These are phyloP conservation scores for Halictus quadricinctus DNA, from an alignment of 2,888 invertebrate species.

Conservation along the genomic window DNA sequence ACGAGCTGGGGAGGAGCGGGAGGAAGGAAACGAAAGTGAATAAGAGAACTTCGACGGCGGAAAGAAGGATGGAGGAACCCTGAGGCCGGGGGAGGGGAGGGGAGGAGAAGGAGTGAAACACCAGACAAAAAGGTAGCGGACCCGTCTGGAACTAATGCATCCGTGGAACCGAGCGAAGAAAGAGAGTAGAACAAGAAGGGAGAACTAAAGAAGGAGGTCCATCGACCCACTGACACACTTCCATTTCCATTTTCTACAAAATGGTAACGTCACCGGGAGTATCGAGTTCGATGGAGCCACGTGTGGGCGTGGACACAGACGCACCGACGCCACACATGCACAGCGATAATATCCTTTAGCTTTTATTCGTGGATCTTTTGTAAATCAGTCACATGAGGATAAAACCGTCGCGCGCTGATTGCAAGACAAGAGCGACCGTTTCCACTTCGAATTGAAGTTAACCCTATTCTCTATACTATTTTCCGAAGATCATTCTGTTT, in stretches of 20 bases:
- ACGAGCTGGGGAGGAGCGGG: not conserved
- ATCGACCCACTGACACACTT: constrained; percentile 77
- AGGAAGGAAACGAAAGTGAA: constrained; percentile 40
- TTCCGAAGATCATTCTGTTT: not conserved
- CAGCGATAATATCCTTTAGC: constrained; percentile 5
- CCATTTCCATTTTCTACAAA: constrained; percentile 69
- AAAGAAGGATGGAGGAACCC: not conserved
- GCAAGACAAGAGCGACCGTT: not conserved
- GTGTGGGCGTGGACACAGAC: constrained; percentile 29
- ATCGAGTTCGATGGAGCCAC: constrained; percentile 33
- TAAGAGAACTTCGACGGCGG: constrained; percentile 16
- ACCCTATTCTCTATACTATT: not conserved
- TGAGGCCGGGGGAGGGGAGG: not conserved
- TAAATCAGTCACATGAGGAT: constrained; percentile 18
- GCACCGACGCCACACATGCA: not conserved
- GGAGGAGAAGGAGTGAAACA: not conserved
- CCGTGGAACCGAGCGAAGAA: constrained; percentile 41
- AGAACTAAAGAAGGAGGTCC: constrained; percentile 63
- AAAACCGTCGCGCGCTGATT: not conserved
- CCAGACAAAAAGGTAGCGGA: constrained; percentile 55
- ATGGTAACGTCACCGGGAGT: constrained; percentile 44
- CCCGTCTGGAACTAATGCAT: constrained; percentile 66
- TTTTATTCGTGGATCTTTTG: constrained; percentile 16
- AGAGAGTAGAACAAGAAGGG: constrained; percentile 26
- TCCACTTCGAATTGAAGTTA: not conserved